Percentiles rank a stretch among this genome's conserved stretches.
These are phyloP conservation scores for Hydrolagus affinis DNA, from an alignment of 2,113 vertebrate genomes.

Conservation along the genomic window DNA sequence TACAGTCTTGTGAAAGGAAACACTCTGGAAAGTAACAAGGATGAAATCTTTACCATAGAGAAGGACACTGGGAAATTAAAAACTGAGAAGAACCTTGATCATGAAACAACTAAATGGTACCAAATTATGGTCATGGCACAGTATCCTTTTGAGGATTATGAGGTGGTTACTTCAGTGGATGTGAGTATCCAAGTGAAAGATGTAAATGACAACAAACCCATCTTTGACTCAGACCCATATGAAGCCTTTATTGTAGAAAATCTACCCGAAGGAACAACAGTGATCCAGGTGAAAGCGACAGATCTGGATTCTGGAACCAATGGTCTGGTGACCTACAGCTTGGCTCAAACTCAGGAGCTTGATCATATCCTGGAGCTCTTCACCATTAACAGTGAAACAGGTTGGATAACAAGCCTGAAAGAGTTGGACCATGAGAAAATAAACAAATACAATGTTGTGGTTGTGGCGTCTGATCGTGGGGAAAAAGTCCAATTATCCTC, in stretches of 20 bases:
- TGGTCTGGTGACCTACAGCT: slow-evolving; percentile 75
- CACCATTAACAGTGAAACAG: slow-evolving; percentile 74
- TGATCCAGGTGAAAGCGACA: slow-evolving; percentile 80
- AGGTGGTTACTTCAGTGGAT: slow-evolving; percentile 67
- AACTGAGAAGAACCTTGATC: slow-evolving; percentile 82
- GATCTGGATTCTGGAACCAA: slow-evolving; percentile 84
- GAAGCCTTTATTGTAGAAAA: slow-evolving; percentile 82
- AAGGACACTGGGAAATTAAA: slow-evolving; percentile 74
- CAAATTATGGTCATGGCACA: slow-evolving; percentile 75
- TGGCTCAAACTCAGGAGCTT: slow-evolving; percentile 65
- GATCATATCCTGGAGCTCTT: slow-evolving; percentile 70
- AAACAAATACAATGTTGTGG: slow-evolving; percentile 59
- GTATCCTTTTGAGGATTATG: slow-evolving; percentile 55
- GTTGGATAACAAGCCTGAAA: slow-evolving; percentile 88
- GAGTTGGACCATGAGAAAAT: slow-evolving; percentile 79
- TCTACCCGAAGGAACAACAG: slow-evolving; percentile 68
- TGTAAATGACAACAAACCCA: slow-evolving; percentile 80
- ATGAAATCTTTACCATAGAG: slow-evolving; percentile 83
- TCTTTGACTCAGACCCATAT: slow-evolving; percentile 83
- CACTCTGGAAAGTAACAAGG: slow-evolving; percentile 80
- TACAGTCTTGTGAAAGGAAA: slow-evolving; percentile 78
- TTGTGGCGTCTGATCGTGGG: slow-evolving; percentile 78
- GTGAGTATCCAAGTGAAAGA: slow-evolving; percentile 88
- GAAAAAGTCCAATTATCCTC: slow-evolving; percentile 74
- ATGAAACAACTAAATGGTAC: slow-evolving; percentile 89